Base-by-base conservation (phyloP, 1,140 invertebrate species). In the Muscidifurax raptorellus region DNA sequence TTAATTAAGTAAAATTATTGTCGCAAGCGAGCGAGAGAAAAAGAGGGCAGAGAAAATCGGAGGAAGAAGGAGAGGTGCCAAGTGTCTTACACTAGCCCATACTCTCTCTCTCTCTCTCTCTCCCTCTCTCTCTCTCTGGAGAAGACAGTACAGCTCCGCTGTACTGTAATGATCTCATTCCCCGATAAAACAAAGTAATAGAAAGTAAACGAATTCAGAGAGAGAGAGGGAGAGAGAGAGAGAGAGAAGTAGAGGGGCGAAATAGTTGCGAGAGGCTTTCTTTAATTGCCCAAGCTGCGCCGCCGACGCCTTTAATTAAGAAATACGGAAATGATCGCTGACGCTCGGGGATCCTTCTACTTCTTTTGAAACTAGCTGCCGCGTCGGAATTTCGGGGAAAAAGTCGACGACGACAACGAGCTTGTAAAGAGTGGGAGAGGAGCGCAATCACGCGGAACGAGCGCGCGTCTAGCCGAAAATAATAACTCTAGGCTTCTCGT, bases 1-100 rank as follows among this genome's bases (percentile, higher is more conserved):
- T 93, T 93, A 93, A 93, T 93, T 93, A 93, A 93, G 92, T 92
- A 91, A 92, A 93, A 93, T 93, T 93, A 93, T 92, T 93, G 92
- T 93, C 92, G 90, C 91, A 71, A 85, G 91, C 91, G 89, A 91
- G 91, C 88, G 87, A 87, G 88, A 87, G 82, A 52, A 83, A 86
- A 80, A 86, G 64, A 79, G 52, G 52, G 13, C 52, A 59, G 22
- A 7, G 52, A 59, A 59, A 83, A 79, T 44, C 59, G 28, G 69
- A 71, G 84, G 59, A 80, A 30, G 30, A 67, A 82, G 28, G 72
- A 66, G 74, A 76, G 82, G 83, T 88, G 86, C 44, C 75, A 85
- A 85, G 52, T 32, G 64, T 52, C 75, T 44, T 22, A 18, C 13
- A 59, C 15, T 77, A 85, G 87, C 87, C n/a, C n/a, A n/a, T n/a